Conservation (phyloP, 2,113 vertebrate genomes). For the Malurus alboscapulatus region DNA sequence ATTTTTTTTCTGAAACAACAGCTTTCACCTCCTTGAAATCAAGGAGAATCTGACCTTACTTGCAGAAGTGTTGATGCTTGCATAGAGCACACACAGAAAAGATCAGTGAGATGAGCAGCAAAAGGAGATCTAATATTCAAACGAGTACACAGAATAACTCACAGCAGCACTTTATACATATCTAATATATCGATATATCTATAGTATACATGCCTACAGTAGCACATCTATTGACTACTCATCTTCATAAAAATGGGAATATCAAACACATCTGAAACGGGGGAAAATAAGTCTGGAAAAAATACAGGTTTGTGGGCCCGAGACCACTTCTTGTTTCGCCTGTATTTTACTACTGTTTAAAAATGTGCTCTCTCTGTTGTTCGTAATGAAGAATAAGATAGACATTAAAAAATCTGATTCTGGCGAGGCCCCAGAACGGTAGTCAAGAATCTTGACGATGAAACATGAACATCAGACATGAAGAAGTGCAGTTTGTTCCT, state of each 20-base stretch:
- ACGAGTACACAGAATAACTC: neutral
- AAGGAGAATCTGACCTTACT: neutral
- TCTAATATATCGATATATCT: neutral
- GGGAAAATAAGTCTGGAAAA: neutral
- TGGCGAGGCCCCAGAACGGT: neutral
- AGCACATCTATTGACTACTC: neutral
- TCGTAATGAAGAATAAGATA: neutral
- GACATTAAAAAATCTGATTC: neutral
- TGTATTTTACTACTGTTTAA: neutral
- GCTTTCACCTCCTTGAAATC: neutral
- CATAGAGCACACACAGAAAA: neutral
- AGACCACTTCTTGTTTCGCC: neutral
- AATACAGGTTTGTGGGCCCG: neutral
- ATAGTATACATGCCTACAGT: neutral
- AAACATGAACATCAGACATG: neutral
- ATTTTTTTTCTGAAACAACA: neutral
- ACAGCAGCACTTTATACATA: neutral
- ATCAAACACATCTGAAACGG: neutral
- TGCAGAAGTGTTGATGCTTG: neutral
- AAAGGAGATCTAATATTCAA: neutral
- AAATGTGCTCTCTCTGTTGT: neutral
- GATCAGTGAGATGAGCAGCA: neutral
- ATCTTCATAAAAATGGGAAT: neutral
- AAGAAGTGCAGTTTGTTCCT: neutral
- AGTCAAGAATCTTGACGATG: neutral